Evolutionary conservation across 2,113 vertebrate species (phyloP).

Genomic region (Sylvietta virens): DNA sequence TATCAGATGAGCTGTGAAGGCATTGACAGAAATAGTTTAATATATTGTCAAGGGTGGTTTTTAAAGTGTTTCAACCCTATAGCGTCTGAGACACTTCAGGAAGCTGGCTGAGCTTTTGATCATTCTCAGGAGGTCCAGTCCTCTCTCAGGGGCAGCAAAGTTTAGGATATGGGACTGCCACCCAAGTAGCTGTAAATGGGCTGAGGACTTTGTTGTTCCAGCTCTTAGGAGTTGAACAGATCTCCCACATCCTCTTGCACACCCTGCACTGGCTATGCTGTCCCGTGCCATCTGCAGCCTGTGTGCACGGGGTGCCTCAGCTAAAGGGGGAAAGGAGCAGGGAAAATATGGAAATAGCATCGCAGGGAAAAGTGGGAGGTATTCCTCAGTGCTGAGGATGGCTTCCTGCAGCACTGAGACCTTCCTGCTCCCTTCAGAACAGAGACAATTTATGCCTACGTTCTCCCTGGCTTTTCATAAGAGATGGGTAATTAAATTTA

Average conservation of each 20-base stretch:
- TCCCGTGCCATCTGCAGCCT: background rate
- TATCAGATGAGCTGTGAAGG: slow-evolving; percentile 49
- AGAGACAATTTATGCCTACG: background rate
- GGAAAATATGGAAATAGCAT: background rate
- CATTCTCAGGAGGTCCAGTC: background rate
- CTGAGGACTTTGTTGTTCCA: background rate
- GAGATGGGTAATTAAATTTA: background rate
- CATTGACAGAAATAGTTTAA: slow-evolving; percentile 60
- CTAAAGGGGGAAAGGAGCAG: background rate
- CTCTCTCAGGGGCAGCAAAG: background rate
- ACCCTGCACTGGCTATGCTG: background rate
- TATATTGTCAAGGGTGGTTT: slow-evolving; percentile 14
- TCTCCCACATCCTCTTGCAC: background rate
- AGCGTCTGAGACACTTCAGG: background rate
- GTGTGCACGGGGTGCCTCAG: no score
- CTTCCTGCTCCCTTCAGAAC: background rate
- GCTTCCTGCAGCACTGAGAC: background rate
- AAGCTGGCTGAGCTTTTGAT: background rate
- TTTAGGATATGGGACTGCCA: background rate
- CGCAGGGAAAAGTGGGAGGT: background rate
- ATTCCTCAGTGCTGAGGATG: background rate
- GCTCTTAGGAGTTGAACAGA: background rate
- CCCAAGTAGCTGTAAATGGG: background rate
- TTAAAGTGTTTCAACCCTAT: background rate
- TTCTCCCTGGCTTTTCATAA: background rate